Evolutionary conservation across 2,113 vertebrate species (phyloP), one percentile per base, ranked within the genome.

Genomic region (Macquaria ambigua): DNA sequence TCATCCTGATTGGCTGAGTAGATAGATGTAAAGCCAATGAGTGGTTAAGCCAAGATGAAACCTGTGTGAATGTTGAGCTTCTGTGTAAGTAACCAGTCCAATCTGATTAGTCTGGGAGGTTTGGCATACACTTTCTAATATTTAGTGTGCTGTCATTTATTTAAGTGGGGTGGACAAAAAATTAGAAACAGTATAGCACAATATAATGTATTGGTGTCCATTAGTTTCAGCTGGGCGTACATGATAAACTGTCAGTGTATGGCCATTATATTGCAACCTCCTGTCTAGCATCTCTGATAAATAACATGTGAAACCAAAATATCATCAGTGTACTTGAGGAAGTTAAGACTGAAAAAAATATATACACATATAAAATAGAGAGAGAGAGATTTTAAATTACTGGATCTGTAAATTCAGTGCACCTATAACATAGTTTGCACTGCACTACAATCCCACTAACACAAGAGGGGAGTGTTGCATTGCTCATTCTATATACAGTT

Each of bases 391-490:
- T 43, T 3, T 2, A 14, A 0, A 61, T 37, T 5, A 63, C 48
- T 77, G 43, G 14, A 53, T 71, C 25, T 69, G 16, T 68, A n/a
- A 46, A 56, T 18, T 28, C 31, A 55, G 15, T n/a, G n/a, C n/a
- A n/a, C n/a, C n/a, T 21, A 12, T 31, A 50, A 55, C 2, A 72
- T 6, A 61, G 67, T 84, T 85, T 81, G 64, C 23, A 55, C 53
- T 92, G 82, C 73, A 81, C 14, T 87, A 53, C 85, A 79, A 64
- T 31, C 34, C 1, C 39, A 25, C 69, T 23, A 73, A 87, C 92
- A 93, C 91, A 89, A 92, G 88, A 89, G 88, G 93, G 90, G 61
- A 70, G 89, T 90, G 87, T 93, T 87, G 88, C 70, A 73, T 89
- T 80, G 55, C 6, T 52, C 50, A 70, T 71, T 48, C 31, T 18